These are phyloP conservation scores for Eupleurogrammus muticus DNA, from an alignment of 2,797 vertebrate genomes.

Conservation along the genomic window DNA sequence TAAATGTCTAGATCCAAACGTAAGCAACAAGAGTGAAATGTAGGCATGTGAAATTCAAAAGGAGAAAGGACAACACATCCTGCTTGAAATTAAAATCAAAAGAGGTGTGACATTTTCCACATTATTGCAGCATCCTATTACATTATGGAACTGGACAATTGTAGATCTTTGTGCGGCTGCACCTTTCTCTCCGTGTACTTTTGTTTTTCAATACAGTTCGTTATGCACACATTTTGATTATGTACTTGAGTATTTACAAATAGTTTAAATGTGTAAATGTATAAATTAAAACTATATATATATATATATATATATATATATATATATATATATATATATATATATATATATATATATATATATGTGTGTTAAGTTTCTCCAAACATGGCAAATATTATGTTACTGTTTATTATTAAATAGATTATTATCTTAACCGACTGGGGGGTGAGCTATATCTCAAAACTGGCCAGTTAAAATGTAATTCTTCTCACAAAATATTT, in stretches of 20 bases:
- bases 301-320: too few relatives aligned
- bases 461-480: not conserved
- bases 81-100: not conserved
- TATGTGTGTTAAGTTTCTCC: not conserved
- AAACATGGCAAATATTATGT: not conserved
- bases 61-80: not conserved
- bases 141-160: too few relatives aligned
- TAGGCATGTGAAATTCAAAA: not conserved
- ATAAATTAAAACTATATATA: too few relatives aligned
- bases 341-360: too few relatives aligned
- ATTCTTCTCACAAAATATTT: not conserved
- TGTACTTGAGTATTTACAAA: not conserved
- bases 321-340: too few relatives aligned
- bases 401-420: not conserved
- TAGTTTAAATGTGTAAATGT: too few relatives aligned
- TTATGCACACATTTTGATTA: not conserved
- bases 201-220: too few relatives aligned
- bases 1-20: not conserved
- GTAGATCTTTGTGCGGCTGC: too few relatives aligned
- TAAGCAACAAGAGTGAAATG: not conserved
- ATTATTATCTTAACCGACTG: not conserved
- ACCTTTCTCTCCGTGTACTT: too few relatives aligned
- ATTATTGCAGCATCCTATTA: too few relatives aligned
- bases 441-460: not conserved
- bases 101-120: not conserved